These are phyloP conservation scores for Tribolium madens DNA, from an alignment of 1,140 invertebrate species.

Conservation along the genomic window DNA sequence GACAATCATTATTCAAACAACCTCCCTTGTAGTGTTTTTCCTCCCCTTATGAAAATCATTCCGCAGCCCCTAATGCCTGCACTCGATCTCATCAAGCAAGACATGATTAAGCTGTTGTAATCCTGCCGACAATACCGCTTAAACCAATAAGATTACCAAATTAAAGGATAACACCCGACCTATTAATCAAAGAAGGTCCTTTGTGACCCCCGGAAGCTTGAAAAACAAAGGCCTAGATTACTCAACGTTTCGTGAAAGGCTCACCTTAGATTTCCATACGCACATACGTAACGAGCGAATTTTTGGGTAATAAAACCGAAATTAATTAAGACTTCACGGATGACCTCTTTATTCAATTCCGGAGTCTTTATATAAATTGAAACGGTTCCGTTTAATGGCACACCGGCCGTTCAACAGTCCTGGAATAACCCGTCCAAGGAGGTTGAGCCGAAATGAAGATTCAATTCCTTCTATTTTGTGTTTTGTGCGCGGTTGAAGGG, in stretches of 20 bases:
- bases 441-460: conserved; percentile 46
- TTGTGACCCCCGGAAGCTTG: neutral
- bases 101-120: conserved; percentile 34
- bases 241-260: neutral
- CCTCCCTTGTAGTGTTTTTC: neutral
- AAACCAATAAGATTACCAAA: conserved; percentile 39
- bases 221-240: conserved; percentile 1
- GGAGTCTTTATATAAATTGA: neutral
- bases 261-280: neutral
- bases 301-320: conserved; percentile 19
- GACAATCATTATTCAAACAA: neutral
- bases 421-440: conserved; percentile 34
- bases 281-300: neutral
- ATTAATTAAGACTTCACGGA: conserved; percentile 35
- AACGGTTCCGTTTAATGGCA: conserved; percentile 58
- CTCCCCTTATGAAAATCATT: neutral
- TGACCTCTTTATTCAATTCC: neutral
- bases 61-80: neutral
- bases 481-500: conserved; percentile 14
- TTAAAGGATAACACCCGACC: conserved; percentile 34
- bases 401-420: conserved; percentile 67
- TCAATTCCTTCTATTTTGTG: conserved; percentile 18
- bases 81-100: conserved; percentile 35
- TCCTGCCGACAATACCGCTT: conserved; percentile 23
- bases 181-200: conserved; percentile 24